A percentile compares a stretch with the other conserved stretches of the same genome.
These are phyloP conservation scores for Berghia stephanieae DNA, from an alignment of 1,140 invertebrate species.

Conservation along the genomic window DNA sequence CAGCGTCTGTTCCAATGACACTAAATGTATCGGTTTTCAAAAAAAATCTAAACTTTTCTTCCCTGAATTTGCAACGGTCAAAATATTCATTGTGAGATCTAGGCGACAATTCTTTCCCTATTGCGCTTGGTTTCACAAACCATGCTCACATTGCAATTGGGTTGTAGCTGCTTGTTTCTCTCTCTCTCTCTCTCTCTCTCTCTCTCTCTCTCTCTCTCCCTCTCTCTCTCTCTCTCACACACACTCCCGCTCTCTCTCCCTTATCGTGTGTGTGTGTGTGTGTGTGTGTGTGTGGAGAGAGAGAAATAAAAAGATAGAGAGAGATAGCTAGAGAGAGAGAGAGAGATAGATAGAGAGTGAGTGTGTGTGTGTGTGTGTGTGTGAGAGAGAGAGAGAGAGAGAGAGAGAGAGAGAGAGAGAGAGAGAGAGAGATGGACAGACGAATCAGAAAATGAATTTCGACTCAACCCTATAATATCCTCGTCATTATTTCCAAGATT, in stretches of 20 bases:
- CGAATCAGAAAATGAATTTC: not conserved
- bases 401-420: not conserved
- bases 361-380: not conserved
- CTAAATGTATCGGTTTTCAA: not conserved
- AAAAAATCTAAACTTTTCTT: not conserved
- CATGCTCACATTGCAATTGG: too few relatives aligned
- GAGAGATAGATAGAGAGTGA: not conserved
- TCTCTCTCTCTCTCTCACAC: conserved; percentile 5
- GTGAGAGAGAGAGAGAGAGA: not conserved
- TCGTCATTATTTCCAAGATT: not conserved
- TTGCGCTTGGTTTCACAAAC: too few relatives aligned
- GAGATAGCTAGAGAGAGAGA: not conserved
- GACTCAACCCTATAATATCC: not conserved
- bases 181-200: conserved; percentile 20
- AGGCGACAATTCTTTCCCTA: not conserved
- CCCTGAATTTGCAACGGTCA: not conserved
- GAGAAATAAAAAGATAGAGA: not conserved
- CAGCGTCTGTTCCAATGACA: not conserved
- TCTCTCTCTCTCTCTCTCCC: conserved; percentile 10
- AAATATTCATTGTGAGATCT: not conserved
- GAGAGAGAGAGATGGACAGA: conserved; percentile 23
- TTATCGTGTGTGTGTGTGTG: not conserved
- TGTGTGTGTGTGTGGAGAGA: not conserved
- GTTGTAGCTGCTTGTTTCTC: too few relatives aligned
- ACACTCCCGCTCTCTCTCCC: not conserved